Evolutionary conservation across 1,140 invertebrate species (phyloP).

Genomic region (Nebria ingens): DNA sequence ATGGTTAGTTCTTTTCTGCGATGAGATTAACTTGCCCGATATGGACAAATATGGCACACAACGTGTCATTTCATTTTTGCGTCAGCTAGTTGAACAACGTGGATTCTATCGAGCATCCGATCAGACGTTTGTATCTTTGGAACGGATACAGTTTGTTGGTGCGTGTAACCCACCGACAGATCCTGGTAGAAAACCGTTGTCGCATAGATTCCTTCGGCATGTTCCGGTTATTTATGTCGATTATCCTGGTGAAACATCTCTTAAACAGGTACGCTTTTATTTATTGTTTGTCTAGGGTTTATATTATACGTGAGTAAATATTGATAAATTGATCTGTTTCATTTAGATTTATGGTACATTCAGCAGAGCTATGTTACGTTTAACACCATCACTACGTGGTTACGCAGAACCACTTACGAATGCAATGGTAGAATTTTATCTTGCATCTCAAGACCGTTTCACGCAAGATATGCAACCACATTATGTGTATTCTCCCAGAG

Average conservation of each 20-base stretch:
- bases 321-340: conserved; percentile 8
- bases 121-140: conserved; percentile 93
- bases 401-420: conserved; percentile 95
- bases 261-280: conserved; percentile 70
- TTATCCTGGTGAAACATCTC: conserved; percentile 94
- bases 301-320: neutral
- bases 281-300: neutral
- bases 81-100: conserved; percentile 93
- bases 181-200: conserved; percentile 95
- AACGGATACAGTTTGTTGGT: conserved; percentile 98
- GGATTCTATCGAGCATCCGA: conserved; percentile 87
- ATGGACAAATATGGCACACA: conserved; percentile 99
- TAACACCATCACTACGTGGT: conserved; percentile 79
- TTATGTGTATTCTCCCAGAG: conserved; percentile 98
- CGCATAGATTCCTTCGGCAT: conserved; percentile 79
- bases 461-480: conserved; percentile 99
- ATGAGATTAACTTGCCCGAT: conserved; percentile 99
- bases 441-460: conserved; percentile 93
- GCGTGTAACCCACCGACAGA: conserved; percentile 99
- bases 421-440: conserved; percentile 98
- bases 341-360: conserved; percentile 94
- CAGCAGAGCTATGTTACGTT: conserved; percentile 89
- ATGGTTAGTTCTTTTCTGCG: conserved; percentile 99
- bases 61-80: conserved; percentile 94
- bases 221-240: conserved; percentile 99